These are phyloP conservation scores for Incurvaria masculella DNA, from an alignment of 2,888 invertebrate genomes.

Conservation along the genomic window DNA sequence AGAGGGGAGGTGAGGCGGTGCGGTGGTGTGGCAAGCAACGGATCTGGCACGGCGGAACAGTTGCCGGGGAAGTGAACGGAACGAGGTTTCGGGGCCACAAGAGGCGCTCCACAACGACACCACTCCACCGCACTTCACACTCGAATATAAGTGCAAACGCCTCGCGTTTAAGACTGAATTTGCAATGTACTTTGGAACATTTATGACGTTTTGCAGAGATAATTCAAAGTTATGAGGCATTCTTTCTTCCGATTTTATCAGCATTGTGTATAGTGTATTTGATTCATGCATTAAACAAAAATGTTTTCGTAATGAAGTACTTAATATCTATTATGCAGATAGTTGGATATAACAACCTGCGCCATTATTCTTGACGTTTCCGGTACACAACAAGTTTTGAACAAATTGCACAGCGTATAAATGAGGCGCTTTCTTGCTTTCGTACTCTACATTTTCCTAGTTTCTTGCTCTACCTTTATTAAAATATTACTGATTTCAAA, in stretches of 20 bases:
- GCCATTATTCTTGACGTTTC: neutral
- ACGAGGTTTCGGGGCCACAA: slow-evolving; percentile 1
- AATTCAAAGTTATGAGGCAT: slow-evolving; percentile 2
- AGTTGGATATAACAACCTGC: neutral
- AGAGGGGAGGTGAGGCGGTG: too few relatives aligned
- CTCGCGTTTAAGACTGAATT: neutral
- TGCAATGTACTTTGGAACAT: neutral
- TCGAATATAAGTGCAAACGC: neutral
- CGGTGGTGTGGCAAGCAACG: neutral
- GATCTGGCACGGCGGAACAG: slow-evolving; percentile 2
- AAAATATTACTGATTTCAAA: too few relatives aligned
- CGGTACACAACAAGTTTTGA: too few relatives aligned
- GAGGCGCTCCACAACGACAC: neutral
- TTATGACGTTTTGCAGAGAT: neutral
- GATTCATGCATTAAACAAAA: slow-evolving; percentile 5
- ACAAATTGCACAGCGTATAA: too few relatives aligned
- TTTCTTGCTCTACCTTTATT: too few relatives aligned
- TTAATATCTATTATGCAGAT: neutral
- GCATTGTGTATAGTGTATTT: slow-evolving; percentile 3
- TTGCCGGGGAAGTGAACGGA: slow-evolving; percentile 4
- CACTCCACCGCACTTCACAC: neutral
- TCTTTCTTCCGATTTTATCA: slow-evolving; percentile 5
- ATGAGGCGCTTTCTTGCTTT: too few relatives aligned
- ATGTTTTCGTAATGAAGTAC: slow-evolving; percentile 1
- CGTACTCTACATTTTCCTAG: too few relatives aligned